phyloP scores from a whole-genome alignment of 2,888 invertebrate genomes.

The Xestoiulus laeticollis region DNA sequence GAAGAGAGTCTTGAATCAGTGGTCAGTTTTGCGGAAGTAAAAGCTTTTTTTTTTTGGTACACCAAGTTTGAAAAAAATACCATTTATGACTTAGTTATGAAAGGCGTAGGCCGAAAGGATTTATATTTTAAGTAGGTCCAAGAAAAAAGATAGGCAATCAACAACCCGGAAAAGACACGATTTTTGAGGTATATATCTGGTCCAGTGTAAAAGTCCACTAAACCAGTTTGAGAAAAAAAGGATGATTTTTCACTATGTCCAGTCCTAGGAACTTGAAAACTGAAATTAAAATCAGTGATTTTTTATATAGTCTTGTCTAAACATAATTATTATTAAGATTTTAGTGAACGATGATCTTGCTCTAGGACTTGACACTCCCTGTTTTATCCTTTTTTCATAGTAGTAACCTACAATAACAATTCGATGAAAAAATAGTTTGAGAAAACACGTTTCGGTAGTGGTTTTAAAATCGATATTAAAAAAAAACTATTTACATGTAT shows the following conservation, averaged over 20 bases:
- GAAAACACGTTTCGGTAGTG: background rate
- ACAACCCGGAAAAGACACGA: slow-evolving; percentile 9
- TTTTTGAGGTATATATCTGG: background rate
- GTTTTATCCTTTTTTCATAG: background rate
- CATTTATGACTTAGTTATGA: background rate
- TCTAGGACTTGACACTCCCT: background rate
- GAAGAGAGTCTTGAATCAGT: background rate
- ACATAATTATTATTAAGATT: background rate
- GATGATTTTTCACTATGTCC: background rate
- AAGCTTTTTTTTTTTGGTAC: no score
- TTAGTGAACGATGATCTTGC: background rate
- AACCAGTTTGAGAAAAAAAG: background rate
- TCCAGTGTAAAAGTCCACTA: background rate
- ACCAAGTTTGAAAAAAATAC: background rate
- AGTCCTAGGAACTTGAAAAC: background rate
- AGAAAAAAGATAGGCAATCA: background rate
- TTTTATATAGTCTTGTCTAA: background rate
- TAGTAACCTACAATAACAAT: background rate
- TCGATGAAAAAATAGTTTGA: background rate
- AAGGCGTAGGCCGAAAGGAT: slow-evolving; percentile 9
- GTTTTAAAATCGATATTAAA: background rate
- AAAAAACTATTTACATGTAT: background rate
- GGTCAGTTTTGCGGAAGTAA: background rate
- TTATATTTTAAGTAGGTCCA: background rate
- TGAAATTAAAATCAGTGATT: background rate